Evolutionary conservation across 1,140 invertebrate genomes (phyloP).

Genomic region (Hermatobates lingyangjiaoensis): DNA sequence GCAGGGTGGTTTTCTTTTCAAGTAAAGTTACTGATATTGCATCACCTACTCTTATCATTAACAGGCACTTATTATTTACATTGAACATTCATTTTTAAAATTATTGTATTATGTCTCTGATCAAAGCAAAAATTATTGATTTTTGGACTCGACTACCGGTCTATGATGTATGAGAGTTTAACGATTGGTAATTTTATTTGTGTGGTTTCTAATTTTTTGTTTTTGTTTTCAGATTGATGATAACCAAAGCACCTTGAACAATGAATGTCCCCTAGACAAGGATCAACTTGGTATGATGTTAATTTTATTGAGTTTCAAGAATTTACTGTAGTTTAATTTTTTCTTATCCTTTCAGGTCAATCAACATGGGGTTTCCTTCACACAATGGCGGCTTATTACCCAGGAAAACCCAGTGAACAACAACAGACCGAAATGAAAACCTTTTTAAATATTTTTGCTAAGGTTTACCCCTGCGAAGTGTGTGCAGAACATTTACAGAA

Average conservation of each 20-base stretch:
- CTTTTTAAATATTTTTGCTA: constrained; percentile 72
- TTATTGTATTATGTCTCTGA: not conserved
- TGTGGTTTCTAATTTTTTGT: not conserved
- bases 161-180: not conserved
- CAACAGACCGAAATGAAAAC: constrained; percentile 56
- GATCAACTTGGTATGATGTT: constrained; percentile 14
- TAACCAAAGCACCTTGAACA: not conserved
- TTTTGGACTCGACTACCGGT: not conserved
- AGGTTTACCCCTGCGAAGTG: constrained; percentile 84
- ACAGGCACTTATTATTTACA: not conserved
- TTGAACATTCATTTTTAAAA: not conserved
- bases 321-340: not conserved
- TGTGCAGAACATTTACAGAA: constrained; percentile 79
- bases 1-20: no score
- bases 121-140: not conserved
- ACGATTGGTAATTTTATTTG: not conserved
- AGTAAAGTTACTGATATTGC: no score
- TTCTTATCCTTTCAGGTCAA: constrained; percentile 29
- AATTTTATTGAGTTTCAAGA: not conserved
- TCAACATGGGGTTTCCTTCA: constrained; percentile 87
- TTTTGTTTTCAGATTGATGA: not conserved
- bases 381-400: constrained; percentile 91
- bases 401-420: constrained; percentile 54
- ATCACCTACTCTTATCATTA: no score
- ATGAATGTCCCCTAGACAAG: constrained; percentile 16